phyloP scores from a whole-genome alignment of 1,140 invertebrate species.

The Penaeus indicus region DNA sequence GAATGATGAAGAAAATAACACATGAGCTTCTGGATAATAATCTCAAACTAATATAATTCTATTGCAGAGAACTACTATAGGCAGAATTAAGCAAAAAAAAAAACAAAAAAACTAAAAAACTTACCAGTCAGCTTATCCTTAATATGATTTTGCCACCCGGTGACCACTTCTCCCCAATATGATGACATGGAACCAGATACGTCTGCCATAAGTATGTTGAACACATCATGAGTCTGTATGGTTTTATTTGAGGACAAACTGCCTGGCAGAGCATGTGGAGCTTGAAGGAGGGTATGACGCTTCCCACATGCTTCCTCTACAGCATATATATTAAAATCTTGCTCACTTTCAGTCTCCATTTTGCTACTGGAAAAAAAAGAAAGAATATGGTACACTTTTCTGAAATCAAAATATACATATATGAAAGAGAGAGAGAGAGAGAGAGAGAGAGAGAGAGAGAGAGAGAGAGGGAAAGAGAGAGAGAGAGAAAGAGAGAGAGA shows the following conservation, averaged over 20 bases:
- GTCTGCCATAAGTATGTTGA: constrained; percentile 63
- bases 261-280: background rate
- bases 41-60: background rate
- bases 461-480: too few species aligned
- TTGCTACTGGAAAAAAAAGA: too few species aligned
- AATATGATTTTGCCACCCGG: constrained; percentile 53
- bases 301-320: background rate
- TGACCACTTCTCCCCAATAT: constrained; percentile 41
- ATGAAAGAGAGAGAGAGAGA: too few species aligned
- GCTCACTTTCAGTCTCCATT: too few species aligned
- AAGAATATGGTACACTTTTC: too few species aligned
- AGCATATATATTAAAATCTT: too few species aligned
- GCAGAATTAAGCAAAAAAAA: background rate
- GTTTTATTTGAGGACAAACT: background rate
- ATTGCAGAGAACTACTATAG: background rate
- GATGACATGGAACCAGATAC: constrained; percentile 58
- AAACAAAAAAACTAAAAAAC: background rate
- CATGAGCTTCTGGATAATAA: background rate
- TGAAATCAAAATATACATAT: too few species aligned
- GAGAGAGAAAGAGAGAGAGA: too few species aligned
- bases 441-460: too few species aligned
- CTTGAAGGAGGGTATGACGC: constrained; percentile 30
- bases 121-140: constrained; percentile 48
- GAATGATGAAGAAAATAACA: background rate
- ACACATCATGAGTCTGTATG: constrained; percentile 6